Conservation (phyloP, 2,113 vertebrate genomes). For the mouse (Mus musculus) region DNA sequence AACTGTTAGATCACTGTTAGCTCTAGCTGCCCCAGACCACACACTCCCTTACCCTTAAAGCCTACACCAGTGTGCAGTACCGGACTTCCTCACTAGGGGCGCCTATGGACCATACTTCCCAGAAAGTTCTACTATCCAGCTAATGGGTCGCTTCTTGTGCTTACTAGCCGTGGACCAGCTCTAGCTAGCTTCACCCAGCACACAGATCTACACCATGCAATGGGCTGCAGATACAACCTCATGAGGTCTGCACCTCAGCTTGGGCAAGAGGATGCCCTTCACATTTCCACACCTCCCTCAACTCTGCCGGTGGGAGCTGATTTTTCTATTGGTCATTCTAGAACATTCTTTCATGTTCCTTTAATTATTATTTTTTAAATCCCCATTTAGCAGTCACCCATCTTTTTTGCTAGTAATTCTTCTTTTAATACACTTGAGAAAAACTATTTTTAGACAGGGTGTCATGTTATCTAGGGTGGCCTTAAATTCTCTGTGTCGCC, state of each 20-base stretch:
- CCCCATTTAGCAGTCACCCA: neutral
- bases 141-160: neutral
- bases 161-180: no score
- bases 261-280: neutral
- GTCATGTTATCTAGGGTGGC: neutral
- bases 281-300: neutral
- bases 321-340: neutral
- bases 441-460: neutral
- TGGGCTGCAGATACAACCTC: neutral
- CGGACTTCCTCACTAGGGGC: neutral
- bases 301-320: neutral
- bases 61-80: neutral
- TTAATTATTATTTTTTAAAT: neutral
- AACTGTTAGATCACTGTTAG: neutral
- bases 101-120: neutral
- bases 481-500: neutral
- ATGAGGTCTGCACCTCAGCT: neutral
- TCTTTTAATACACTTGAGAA: neutral
- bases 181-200: no score
- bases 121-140: neutral
- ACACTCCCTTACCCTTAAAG: neutral
- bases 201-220: neutral
- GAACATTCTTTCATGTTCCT: neutral
- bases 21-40: neutral
- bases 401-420: neutral